Evolutionary conservation across 2,113 vertebrate genomes (phyloP).

Genomic region (Chlorocebus sabaeus): DNA sequence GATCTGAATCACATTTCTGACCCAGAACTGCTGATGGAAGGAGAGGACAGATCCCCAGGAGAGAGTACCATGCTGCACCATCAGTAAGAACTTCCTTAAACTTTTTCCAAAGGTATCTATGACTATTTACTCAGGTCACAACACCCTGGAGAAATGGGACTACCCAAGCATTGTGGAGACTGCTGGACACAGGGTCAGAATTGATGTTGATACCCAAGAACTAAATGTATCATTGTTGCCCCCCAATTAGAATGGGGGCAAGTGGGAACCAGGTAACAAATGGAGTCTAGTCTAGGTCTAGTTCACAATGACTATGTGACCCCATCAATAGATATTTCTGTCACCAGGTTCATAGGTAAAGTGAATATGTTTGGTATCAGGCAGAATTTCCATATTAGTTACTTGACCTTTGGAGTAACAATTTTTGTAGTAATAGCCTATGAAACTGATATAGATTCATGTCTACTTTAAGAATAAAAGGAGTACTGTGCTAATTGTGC

Average conservation of each 20-base stretch:
- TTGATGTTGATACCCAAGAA: not conserved
- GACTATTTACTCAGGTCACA: not conserved
- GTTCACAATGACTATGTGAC: not conserved
- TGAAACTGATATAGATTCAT: not conserved
- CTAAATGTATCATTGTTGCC: not conserved
- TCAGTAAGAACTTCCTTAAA: not conserved
- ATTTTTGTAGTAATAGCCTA: not conserved
- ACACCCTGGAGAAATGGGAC: not conserved
- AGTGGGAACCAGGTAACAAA: not conserved
- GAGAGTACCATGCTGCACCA: not conserved
- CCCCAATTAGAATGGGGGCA: not conserved
- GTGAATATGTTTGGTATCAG: not conserved
- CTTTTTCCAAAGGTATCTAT: not conserved
- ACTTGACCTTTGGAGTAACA: not conserved
- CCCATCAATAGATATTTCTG: not conserved
- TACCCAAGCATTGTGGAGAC: not conserved
- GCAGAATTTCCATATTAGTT: not conserved
- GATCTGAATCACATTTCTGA: not conserved
- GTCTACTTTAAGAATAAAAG: not conserved
- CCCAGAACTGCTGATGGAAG: not conserved
- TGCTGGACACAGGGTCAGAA: not conserved
- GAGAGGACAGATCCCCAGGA: not conserved
- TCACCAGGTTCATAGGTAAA: not conserved
- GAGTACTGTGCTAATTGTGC: fast-evolving
- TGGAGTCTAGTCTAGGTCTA: not conserved